phyloP scores from a whole-genome alignment of 2,888 invertebrate species.

The Drosophila ezoana region DNA sequence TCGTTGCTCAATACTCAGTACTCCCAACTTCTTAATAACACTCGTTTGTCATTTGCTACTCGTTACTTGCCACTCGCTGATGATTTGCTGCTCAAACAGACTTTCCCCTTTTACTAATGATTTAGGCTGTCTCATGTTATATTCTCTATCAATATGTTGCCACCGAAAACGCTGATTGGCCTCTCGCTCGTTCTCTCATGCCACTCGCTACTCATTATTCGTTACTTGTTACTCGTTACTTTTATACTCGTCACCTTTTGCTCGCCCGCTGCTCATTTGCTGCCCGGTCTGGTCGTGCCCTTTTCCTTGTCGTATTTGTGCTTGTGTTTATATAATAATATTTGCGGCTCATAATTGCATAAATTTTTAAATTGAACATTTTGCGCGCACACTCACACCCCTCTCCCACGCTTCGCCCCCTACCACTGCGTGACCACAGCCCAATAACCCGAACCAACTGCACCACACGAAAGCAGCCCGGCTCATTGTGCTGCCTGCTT shows the following conservation, averaged over 20 bases:
- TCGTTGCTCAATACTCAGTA: background rate
- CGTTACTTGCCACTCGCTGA: too few relatives aligned
- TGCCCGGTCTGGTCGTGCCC: conserved; percentile 22
- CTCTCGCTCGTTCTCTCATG: background rate
- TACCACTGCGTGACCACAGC: conserved; percentile 31
- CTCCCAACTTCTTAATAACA: background rate
- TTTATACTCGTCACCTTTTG: background rate
- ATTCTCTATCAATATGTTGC: too few relatives aligned
- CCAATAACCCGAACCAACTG: conserved; percentile 10
- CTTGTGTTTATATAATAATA: conserved; percentile 78
- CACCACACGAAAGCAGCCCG: conserved; percentile 10
- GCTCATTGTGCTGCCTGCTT: conserved; percentile 45
- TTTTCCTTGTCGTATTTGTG: conserved; percentile 61
- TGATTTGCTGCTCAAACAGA: background rate
- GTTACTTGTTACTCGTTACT: background rate
- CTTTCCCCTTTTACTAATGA: too few relatives aligned
- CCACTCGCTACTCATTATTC: conserved; percentile 2
- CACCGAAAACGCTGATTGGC: background rate
- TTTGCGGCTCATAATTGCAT: conserved; percentile 84
- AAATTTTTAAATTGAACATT: conserved; percentile 82
- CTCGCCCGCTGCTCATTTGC: conserved; percentile 39
- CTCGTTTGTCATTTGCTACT: too few relatives aligned
- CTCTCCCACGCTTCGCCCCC: too few relatives aligned
- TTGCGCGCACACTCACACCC: conserved; percentile 37
- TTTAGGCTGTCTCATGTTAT: too few relatives aligned